A percentile compares a stretch with the other conserved stretches of the same genome.
phyloP scores from a whole-genome alignment of 2,888 invertebrate genomes.

The Acronicta psi region DNA sequence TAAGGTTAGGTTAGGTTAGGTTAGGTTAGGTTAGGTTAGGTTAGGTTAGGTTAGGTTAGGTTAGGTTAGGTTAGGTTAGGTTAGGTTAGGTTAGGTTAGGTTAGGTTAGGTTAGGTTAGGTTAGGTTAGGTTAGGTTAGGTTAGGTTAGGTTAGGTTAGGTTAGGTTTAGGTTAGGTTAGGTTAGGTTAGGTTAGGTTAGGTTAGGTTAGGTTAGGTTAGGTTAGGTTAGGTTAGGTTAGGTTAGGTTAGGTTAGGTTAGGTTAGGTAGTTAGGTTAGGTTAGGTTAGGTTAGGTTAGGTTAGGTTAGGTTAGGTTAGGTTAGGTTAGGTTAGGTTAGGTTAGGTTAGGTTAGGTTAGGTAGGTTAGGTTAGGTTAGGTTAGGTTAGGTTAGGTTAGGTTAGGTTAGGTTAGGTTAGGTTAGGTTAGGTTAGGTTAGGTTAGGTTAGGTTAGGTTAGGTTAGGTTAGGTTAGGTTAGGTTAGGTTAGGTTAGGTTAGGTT shows the following conservation, averaged over 20 bases:
- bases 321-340: conserved; percentile 40
- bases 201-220: conserved; percentile 53
- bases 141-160: conserved; percentile 45
- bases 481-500: conserved; percentile 31
- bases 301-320: conserved; percentile 47
- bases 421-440: conserved; percentile 39
- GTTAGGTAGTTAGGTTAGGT: conserved; percentile 55
- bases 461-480: conserved; percentile 48
- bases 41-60: conserved; percentile 49
- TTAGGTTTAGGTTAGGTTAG: conserved; percentile 40
- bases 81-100: conserved; percentile 43
- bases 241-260: conserved; percentile 55
- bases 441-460: conserved; percentile 48
- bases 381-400: conserved; percentile 41
- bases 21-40: conserved; percentile 54
- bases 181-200: conserved; percentile 51
- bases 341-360: conserved; percentile 40
- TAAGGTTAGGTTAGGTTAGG: no score
- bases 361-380: conserved; percentile 38
- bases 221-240: conserved; percentile 54
- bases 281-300: conserved; percentile 54
- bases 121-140: conserved; percentile 45
- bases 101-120: conserved; percentile 43
- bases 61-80: conserved; percentile 37
- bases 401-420: conserved; percentile 40